Evolutionary conservation across 2,888 invertebrate species (phyloP), one percentile per base, ranked within the genome.

Genomic region (Pimpla rufipes): DNA sequence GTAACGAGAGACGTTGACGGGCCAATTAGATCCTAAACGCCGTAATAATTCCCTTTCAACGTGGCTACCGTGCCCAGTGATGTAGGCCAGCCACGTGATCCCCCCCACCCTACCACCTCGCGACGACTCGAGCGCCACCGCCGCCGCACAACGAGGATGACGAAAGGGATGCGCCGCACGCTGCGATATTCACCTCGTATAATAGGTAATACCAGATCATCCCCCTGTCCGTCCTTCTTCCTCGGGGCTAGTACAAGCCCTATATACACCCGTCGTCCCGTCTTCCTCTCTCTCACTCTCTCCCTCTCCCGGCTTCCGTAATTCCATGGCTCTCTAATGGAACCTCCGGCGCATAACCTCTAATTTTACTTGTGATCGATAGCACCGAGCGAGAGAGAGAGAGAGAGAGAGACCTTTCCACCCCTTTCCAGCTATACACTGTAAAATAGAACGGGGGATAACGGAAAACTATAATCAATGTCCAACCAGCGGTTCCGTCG

Each of bases 1-100:
- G 89, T 91, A 92, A 91, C 91, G 90, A 91, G 91, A 90, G 90
- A 90, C 91, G 90, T 88, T 91, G 92, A 92, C 91, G 90, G 89
- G 86, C 91, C 90, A 93, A 92, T 93, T 92, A 92, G 90, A 88
- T 90, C 89, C 90, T 90, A 91, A 90, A 89, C 88, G 88, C 85
- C 86, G 86, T 86, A 88, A 90, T 90, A 88, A 89, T 89, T 89
- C 85, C 83, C 78, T 85, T 84, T 75, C 84, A 75, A 59, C 85
- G 80, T 66, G 75, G 77, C 64, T 16, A 35, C 45, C 66, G 42
- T 74, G 64, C 29, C 21, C 16, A 13, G 64, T 37, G 57, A 62
- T 70, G 64, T 52, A 35, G 70, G 79, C 57, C 71, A 73, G 1
- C 40, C 10, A 40, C 57, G 23, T 13, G 29, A 47, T 21, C 59